Percentiles rank a stretch among this genome's conserved stretches.
These are phyloP conservation scores for Donacobius atricapilla DNA, from an alignment of 2,113 vertebrate species.

Conservation along the genomic window DNA sequence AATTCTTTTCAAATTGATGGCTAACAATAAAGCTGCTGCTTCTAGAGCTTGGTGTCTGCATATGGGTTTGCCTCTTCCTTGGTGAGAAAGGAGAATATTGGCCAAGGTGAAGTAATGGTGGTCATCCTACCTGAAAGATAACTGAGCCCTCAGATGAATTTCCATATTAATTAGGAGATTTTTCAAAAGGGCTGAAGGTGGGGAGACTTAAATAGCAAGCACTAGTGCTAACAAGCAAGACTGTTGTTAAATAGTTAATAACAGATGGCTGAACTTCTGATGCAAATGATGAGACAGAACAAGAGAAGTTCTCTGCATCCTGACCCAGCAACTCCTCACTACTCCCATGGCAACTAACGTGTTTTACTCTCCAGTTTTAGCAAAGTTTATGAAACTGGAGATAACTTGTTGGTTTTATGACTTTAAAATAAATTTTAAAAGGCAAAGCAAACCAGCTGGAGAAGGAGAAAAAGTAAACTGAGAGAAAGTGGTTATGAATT, in stretches of 20 bases:
- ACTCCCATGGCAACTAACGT: constrained; percentile 5
- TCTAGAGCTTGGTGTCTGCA: not conserved
- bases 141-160: not conserved
- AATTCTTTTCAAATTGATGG: not conserved
- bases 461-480: not conserved
- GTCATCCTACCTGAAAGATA: not conserved
- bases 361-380: not conserved
- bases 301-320: constrained; percentile 39
- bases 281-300: constrained; percentile 36
- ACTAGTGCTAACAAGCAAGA: not conserved
- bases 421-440: constrained; percentile 15
- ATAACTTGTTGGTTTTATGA: constrained; percentile 12
- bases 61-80: not conserved
- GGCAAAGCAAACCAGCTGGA: not conserved
- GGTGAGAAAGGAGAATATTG: not conserved
- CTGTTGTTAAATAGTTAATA: constrained; percentile 50
- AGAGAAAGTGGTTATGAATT: not conserved
- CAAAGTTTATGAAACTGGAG: constrained; percentile 17
- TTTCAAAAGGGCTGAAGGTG: not conserved
- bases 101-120: not conserved
- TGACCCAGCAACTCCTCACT: not conserved
- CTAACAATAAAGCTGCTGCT: not conserved
- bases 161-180: not conserved
- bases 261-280: constrained; percentile 55
- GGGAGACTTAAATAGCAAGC: not conserved